Evolutionary conservation across 2,797 vertebrate species (phyloP).

Genomic region (Pseudochromis fuscus): DNA sequence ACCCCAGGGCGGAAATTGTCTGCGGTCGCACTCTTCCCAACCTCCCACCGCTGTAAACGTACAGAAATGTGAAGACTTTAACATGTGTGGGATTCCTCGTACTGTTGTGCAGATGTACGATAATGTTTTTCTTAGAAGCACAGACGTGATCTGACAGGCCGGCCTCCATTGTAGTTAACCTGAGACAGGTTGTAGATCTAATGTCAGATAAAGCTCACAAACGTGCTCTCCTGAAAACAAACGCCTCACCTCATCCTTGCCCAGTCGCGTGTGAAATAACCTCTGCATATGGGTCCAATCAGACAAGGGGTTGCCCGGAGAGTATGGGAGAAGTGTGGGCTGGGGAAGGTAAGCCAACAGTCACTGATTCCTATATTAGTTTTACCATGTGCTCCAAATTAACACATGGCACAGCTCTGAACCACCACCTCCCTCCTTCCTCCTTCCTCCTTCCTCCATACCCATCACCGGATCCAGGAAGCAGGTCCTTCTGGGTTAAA

Average conservation of each 20-base stretch:
- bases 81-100: slow-evolving; percentile 45
- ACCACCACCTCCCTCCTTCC: too few species aligned
- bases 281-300: slow-evolving; percentile 73
- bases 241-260: slow-evolving; percentile 42
- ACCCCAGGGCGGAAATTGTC: slow-evolving; percentile 58
- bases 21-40: slow-evolving; percentile 66
- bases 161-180: slow-evolving; percentile 31
- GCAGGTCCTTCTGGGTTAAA: slow-evolving; percentile 42
- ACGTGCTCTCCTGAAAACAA: slow-evolving; percentile 38
- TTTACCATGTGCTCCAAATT: slow-evolving; percentile 69
- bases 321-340: slow-evolving; percentile 54
- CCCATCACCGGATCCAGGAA: slow-evolving; percentile 53
- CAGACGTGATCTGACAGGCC: slow-evolving; percentile 14
- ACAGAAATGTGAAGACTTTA: slow-evolving; percentile 66
- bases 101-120: slow-evolving; percentile 34
- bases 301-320: slow-evolving; percentile 63
- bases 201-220: slow-evolving; percentile 38
- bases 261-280: slow-evolving; percentile 58
- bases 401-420: slow-evolving; percentile 57
- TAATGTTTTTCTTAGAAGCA: slow-evolving; percentile 16
- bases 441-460: neutral
- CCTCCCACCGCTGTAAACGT: slow-evolving; percentile 54
- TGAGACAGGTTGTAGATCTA: slow-evolving; percentile 38
- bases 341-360: slow-evolving; percentile 60
- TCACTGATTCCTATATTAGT: slow-evolving; percentile 52